These are phyloP conservation scores for Metaphire vulgaris DNA, from an alignment of 1,140 invertebrate genomes.

Conservation along the genomic window DNA sequence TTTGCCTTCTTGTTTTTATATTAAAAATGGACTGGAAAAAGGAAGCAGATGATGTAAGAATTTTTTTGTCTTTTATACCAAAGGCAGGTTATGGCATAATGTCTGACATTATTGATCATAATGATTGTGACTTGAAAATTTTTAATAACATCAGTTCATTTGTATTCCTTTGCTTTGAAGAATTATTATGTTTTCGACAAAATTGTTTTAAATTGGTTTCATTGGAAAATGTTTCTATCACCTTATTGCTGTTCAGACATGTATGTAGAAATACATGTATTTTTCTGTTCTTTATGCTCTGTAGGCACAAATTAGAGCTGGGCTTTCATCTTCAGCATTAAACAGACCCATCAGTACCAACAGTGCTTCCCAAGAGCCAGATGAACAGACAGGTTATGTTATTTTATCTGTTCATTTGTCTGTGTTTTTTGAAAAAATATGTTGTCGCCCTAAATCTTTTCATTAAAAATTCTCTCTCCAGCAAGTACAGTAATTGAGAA, in stretches of 20 bases:
- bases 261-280: background rate
- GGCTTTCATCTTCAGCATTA: background rate
- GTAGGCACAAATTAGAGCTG: background rate
- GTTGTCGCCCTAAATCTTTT: no score
- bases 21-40: conserved; percentile 22
- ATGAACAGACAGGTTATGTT: background rate
- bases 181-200: no score
- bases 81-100: no score
- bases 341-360: background rate
- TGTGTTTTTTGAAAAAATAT: no score
- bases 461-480: no score
- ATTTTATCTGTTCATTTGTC: background rate
- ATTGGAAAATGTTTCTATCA: background rate
- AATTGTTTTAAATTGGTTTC: background rate
- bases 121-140: no score
- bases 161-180: no score
- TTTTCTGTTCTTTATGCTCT: background rate
- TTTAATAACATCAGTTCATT: no score
- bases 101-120: no score
- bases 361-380: background rate
- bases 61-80: no score
- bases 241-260: background rate
- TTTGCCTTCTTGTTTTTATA: conserved; percentile 27
- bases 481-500: no score
- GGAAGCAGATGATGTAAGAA: conserved; percentile 26